Percentiles rank a stretch among this genome's conserved stretches.
phyloP scores from a whole-genome alignment of 2,113 vertebrate species.

The Piprites chloris region DNA sequence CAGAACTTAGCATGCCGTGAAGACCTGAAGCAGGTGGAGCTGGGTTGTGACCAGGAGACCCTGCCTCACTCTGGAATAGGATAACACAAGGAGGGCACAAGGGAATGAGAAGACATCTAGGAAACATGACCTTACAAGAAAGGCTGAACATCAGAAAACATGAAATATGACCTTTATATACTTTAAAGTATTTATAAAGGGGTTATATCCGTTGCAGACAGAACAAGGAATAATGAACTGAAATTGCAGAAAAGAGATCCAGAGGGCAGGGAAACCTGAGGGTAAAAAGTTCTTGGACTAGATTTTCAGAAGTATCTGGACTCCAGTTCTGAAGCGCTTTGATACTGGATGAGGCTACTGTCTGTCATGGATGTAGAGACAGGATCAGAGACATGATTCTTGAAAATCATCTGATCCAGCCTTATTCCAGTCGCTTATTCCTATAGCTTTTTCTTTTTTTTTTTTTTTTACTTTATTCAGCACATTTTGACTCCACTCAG shows the following conservation, averaged over 20 bases:
- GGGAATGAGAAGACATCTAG: not conserved
- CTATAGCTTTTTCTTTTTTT: not conserved
- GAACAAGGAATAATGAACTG: not conserved
- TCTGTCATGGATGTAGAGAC: not conserved
- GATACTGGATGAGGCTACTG: not conserved
- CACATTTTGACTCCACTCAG: not conserved
- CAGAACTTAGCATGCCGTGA: rapidly evolving
- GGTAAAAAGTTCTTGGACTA: not conserved
- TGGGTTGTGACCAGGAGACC: not conserved
- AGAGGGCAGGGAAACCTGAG: not conserved
- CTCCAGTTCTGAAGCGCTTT: not conserved
- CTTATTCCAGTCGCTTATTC: not conserved
- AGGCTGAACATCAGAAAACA: not conserved
- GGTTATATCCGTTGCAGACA: not conserved
- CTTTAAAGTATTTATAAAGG: not conserved
- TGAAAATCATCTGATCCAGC: not conserved
- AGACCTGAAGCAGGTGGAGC: not conserved
- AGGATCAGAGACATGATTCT: not conserved
- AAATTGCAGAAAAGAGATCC: not conserved
- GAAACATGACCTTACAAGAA: not conserved
- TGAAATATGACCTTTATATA: not conserved
- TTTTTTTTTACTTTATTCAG: not conserved
- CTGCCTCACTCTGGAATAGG: rapidly evolving
- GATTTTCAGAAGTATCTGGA: not conserved
- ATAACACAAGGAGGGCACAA: not conserved